Percentiles rank a stretch among this genome's conserved stretches.
These are phyloP conservation scores for Xestobium rufovillosum DNA, from an alignment of 2,888 invertebrate species.

Conservation along the genomic window DNA sequence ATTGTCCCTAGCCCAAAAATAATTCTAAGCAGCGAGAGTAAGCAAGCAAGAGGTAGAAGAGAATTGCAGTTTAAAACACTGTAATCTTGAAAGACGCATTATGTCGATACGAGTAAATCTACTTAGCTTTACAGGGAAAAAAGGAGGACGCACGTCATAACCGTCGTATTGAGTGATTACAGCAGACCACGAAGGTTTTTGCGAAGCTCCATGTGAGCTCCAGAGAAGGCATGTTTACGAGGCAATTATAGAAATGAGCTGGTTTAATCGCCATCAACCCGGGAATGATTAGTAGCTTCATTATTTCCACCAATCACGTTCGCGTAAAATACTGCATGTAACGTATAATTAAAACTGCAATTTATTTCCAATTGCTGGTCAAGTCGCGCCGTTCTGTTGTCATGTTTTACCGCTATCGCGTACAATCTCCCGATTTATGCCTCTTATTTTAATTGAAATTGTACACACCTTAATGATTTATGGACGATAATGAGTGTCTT, in stretches of 20 bases:
- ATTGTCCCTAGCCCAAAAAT: too few species aligned
- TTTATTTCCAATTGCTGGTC: slow-evolving; percentile 36
- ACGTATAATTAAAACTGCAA: slow-evolving; percentile 40
- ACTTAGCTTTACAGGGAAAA: too few species aligned
- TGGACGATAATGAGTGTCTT: slow-evolving; percentile 13
- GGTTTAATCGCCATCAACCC: slow-evolving; percentile 39
- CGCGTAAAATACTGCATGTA: slow-evolving; percentile 37
- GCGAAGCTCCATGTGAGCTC: slow-evolving; percentile 21
- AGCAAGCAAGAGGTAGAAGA: too few species aligned
- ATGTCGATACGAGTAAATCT: too few species aligned
- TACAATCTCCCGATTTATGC: slow-evolving; percentile 31
- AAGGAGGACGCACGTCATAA: too few species aligned
- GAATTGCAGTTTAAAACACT: too few species aligned
- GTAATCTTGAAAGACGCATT: too few species aligned
- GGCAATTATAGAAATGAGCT: slow-evolving; percentile 43
- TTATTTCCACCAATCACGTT: slow-evolving; percentile 38
- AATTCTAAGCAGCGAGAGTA: too few species aligned
- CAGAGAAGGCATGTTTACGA: slow-evolving; percentile 42
- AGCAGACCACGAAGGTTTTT: slow-evolving; percentile 23
- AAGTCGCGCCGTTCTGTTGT: slow-evolving; percentile 31
- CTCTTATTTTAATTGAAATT: slow-evolving; percentile 34
- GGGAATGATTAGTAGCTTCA: slow-evolving; percentile 42
- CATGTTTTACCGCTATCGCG: slow-evolving; percentile 31
- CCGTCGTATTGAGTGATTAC: slow-evolving; percentile 27
- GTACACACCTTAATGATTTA: slow-evolving; percentile 25